Base-by-base conservation (phyloP, 2,113 vertebrate species). In the Xenopus laevis region DNA sequence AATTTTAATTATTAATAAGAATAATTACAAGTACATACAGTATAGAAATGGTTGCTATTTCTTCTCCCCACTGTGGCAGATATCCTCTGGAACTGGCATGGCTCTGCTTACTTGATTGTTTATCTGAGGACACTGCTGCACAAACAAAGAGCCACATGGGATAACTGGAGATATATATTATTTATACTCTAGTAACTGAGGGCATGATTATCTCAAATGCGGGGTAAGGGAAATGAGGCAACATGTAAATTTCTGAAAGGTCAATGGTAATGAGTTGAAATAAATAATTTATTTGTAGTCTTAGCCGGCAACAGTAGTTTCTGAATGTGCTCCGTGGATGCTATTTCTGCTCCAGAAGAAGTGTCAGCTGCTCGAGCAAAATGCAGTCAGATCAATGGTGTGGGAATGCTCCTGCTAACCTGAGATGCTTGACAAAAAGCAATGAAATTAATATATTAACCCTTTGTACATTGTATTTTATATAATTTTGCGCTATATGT, bases 181-280 rank as follows among this genome's bases (percentile, higher is more conserved):
- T 77, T 77, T 77, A 77, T 77, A 77, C 74, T 46, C 58, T 10
- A 70, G 74, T 70, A 77, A 77, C 74, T 55, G 65, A 76, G 67
- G 74, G 74, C 74, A 77, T 70, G 74, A 77, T 77, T 77, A 77
- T 77, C 74, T 77, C 67, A 70, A 77, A 77, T 57, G 67, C 50
- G 74, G 59, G 53, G 67, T 69, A 77, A 64, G 74, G 67, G 74
- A 77, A 77, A 77, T 77, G 74, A 77, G 74, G 74, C 66, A 77
- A 70, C 74, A 77, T 77, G 74, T 77, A 77, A 77, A 77, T 77
- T 55, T 77, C 74, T 45, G 59, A 77, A 77, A 77, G 74, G 74
- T 77, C 74, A 77, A 77, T 64, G 50, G 74, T 77, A 77, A 77
- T 77, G 74, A 77, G 74, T 70, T 47, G 59, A 64, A 77, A 77